Base-by-base conservation (phyloP, 2,113 vertebrate genomes). In the Pandion haliaetus region DNA sequence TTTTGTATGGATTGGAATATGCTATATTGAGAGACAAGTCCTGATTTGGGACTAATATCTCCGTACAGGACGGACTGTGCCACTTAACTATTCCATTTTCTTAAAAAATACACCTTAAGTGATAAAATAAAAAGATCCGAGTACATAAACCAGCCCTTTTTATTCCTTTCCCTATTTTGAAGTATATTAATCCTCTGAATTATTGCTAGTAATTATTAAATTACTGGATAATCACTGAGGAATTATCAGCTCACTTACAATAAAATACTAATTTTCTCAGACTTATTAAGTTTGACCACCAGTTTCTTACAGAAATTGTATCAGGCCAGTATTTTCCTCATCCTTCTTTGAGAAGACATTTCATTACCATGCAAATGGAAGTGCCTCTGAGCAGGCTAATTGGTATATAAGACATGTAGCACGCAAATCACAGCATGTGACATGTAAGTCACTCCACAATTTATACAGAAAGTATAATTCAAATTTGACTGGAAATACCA, bases 311-410 rank as follows among this genome's bases (percentile, higher is more conserved):
- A 67, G 34, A 49, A 71, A 32, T 77, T 72, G 6, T 49, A 74
- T 36, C 29, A 62, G 17, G 34, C 18, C 26, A 61, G n/a, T 18
- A 62, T 70, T 78, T 96, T 57, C 57, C 17, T 54, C 36, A 26
- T 61, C 91, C 10, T 45, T 76, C 49, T 84, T 86, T 66, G 31
- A 69, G 81, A 94, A 90, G 58, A 42, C 42, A 54, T 93, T 80
- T 94, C 65, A 95, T 80, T 89, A 87, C 80, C 62, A 88, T 49
- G 93, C 66, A 95, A 93, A 96, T 74, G 34, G 25, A 62, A 79
- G 17, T 79, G 50, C 40, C 80, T 78, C 52, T 71, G 63, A 88
- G 81, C 38, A 78, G 57, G 17, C 50, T 94, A 73, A 86, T 47
- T 49, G 49, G 29, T 42, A 34, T 45, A 66, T 74, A 42, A 0